Base-by-base conservation (phyloP, 2,888 invertebrate genomes). In the Epirrhoe alternata region DNA sequence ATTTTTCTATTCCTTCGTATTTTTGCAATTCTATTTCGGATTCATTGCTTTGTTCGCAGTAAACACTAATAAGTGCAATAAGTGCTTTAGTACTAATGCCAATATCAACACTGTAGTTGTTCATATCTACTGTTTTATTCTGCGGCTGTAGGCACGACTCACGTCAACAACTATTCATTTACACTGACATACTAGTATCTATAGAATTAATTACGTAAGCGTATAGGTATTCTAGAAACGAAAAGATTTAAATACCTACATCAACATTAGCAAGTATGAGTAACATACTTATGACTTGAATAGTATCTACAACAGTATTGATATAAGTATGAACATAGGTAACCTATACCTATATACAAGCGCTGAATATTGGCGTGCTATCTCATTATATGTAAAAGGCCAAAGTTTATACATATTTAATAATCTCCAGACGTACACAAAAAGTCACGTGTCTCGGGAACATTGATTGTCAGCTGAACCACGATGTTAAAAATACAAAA, bases 71-170 rank as follows among this genome's bases (percentile, higher is more conserved):
- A 14, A 47, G 42, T 42, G 42, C 14, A 14, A 14, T 45, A 14
- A 14, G n/a, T 45, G 14, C 16, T 5, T 0, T 16, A n/a, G 10
- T 45, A 5, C 1, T 47, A 16, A 47, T 47, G 14, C 47, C 47
- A 47, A 47, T 16, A 16, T 14, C 47, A 47, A 47, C 47, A 47
- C 6, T 16, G 16, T 47, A 47, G 6, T 16, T 47, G 5, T 0
- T 12, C 47, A 16, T 16, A 3, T 1, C 1, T 35, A 47, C 45
- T 45, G 14, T 45, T 12, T 0, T 47, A 47, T 47, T 80, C 77
- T 50, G 24, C 12, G 50, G 50, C 10, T 24, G 16, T 24, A 6
- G 2, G 30, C 50, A 50, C 50, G 50, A 50, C 50, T 50, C 50
- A 30, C 16, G 30, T 50, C 30, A 50, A 50, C 50, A 50, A 50